Base-by-base conservation (phyloP, 2,888 invertebrate genomes). In the Philopedon plagiatum region DNA sequence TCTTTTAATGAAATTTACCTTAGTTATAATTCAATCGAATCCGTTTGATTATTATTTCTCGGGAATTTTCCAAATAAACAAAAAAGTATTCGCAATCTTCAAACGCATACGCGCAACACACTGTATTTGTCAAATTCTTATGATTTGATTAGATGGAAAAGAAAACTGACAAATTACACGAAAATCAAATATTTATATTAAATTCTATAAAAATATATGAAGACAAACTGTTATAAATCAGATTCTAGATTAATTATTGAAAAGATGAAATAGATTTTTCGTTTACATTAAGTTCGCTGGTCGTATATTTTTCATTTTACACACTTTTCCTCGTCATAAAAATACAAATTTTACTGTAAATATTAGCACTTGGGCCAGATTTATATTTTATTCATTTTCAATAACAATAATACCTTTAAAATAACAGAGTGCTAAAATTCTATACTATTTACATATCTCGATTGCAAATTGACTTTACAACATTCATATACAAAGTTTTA, bases 251-350 rank as follows among this genome's bases (percentile, higher is more conserved):
- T 46, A 46, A 46, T 67, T 23, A 60, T 66, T 9, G 29, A 23
- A 46, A 57, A 66, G 65, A 66, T 67, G 49, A 67, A 67, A 67
- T 60, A 60, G 34, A 34, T 49, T 67, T 37, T 34, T 23, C 34
- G 60, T 67, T 67, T 67, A 67, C 67, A 66, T 32, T 29, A 64
- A 41, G 5, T 49, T 54, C 39, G 18, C 41, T 21, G 37, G 4
- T 57, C 44, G 32, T 65, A 57, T 57, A 65, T 57, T 29, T 65
- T 65, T 65, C 65, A 65, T 64, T 51, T 51, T 37, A 19, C 65
- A 65, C 39, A 54, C 54, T 56, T 57, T 39, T 18, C 19, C 56
- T 57, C 41, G 39, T 57, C 57, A 57, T 46, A 46, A 46, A 46
- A 46, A 46, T n/a, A n/a, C 21, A n/a, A 23, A 21, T 46, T 46